Percentiles rank a stretch among this genome's conserved stretches.
Conservation (phyloP, 2,113 vertebrate genomes). For the Mirza zaza region DNA sequence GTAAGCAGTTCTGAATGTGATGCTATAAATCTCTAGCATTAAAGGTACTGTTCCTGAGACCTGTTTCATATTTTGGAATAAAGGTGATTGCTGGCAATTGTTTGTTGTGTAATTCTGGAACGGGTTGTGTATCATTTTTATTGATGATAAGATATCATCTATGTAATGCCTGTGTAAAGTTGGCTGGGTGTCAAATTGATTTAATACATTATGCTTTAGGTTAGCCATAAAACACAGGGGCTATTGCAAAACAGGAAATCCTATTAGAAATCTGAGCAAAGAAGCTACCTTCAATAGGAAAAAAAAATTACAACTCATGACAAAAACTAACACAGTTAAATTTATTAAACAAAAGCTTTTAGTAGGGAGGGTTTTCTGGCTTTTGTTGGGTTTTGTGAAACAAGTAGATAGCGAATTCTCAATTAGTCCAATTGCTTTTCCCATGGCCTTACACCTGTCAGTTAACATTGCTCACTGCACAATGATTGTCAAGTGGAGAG, state of each 20-base stretch:
- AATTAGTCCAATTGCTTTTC: background rate
- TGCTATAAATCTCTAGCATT: background rate
- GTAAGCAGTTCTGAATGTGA: background rate
- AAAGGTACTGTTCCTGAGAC: background rate
- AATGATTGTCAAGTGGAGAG: background rate
- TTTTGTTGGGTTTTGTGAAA: background rate
- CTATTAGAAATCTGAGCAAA: background rate
- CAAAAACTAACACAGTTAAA: background rate
- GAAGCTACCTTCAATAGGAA: background rate
- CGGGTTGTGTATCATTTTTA: constrained; percentile 47
- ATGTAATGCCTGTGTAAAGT: constrained; percentile 21
- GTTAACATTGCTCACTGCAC: background rate
- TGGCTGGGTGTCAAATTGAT: constrained; percentile 31
- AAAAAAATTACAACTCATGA: background rate
- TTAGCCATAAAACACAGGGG: constrained; percentile 5
- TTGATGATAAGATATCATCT: constrained; percentile 23
- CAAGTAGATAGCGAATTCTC: background rate
- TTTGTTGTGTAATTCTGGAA: constrained; percentile 23
- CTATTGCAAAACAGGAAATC: constrained; percentile 39
- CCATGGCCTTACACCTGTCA: background rate
- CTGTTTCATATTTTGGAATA: constrained; percentile 22
- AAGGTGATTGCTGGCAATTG: constrained; percentile 28
- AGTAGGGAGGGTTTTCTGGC: background rate
- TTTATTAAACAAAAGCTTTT: background rate
- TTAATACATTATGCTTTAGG: constrained; percentile 42